Evolutionary conservation across 2,797 vertebrate genomes (phyloP), one percentile per base, ranked within the genome.

Genomic region (Paguma larvata): DNA sequence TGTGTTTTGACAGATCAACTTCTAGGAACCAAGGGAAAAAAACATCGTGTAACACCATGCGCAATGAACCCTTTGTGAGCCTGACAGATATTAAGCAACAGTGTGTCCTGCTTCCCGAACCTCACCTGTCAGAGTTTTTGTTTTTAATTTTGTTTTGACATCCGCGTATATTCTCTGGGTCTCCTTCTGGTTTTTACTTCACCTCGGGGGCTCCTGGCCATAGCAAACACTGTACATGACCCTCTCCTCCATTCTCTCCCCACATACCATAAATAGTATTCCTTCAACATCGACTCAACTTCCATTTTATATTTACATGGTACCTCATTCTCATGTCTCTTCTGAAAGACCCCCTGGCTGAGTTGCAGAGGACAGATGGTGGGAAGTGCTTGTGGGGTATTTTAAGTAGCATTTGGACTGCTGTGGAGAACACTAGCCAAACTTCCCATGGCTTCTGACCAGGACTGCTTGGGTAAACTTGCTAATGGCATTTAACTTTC

Each of bases 1-100:
- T 68, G 56, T 46, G 48, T 63, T 91, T 88, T 83, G 91, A 92
- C 44, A 94, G 84, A 87, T 65, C 48, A 59, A 16, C n/a, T 82
- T 97, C 91, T 68, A 93, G 30, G 48, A 67, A 92, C 72, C 56
- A 34, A 34, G 15, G 1, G 12, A 1, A 48, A 65, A 5, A 30
- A 16, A n/a, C 7, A 27, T 67, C 51, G 27, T 15, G 38, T 41
- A 56, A n/a, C 32, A 18, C 5, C n/a, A 16, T 0, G 3, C 16
- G 53, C n/a, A 15, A 5, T 23, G 56, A 94, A 14, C 6, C 2
- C 32, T 44, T 13, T 89, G 51, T 5, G 11, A 62, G 7, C 67
- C 62, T 68, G 85, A 68, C 67, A 59, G 78, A 27, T 13, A 12
- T 30, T 12, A 25, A 73, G 53, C 85, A 70, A 15, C 2, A 32